These are phyloP conservation scores for Heliconius melpomene DNA, from an alignment of 1,140 invertebrate genomes.

Conservation along the genomic window DNA sequence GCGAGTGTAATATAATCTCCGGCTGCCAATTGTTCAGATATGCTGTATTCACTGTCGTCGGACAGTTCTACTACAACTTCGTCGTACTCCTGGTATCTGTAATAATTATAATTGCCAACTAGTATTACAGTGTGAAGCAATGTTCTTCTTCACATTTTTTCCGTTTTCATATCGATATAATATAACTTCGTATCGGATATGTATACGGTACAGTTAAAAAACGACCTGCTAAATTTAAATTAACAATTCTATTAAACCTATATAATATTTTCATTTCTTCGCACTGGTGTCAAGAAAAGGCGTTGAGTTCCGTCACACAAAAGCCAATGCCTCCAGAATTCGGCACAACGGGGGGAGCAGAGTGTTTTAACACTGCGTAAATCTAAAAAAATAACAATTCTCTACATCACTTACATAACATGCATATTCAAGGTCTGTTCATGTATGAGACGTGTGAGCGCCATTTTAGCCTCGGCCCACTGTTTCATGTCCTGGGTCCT, in stretches of 20 bases:
- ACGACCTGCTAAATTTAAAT: too few species aligned
- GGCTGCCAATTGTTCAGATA: constrained; percentile 54
- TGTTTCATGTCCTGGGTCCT: constrained; percentile 22
- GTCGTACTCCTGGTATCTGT: constrained; percentile 61
- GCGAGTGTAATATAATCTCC: constrained; percentile 40
- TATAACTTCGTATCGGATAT: too few species aligned
- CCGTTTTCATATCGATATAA: too few species aligned
- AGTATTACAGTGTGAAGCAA: too few species aligned
- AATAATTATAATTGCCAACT: constrained; percentile 8
- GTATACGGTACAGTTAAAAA: too few species aligned
- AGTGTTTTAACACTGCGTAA: background rate
- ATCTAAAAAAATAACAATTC: background rate
- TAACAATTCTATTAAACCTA: too few species aligned
- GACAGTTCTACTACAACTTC: constrained; percentile 60
- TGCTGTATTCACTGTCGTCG: constrained; percentile 51
- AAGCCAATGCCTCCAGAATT: too few species aligned
- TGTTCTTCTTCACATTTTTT: too few species aligned
- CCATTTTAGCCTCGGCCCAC: constrained; percentile 48
- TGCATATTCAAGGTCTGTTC: constrained; percentile 46
- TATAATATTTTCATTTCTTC: too few species aligned
- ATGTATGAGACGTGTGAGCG: constrained; percentile 40
- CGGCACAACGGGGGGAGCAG: too few species aligned
- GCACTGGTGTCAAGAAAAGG: too few species aligned
- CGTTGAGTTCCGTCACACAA: too few species aligned
- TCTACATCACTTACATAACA: constrained; percentile 47